These are phyloP conservation scores for Cricetomys ansorgei DNA, from an alignment of 2,113 vertebrate species.

Conservation along the genomic window DNA sequence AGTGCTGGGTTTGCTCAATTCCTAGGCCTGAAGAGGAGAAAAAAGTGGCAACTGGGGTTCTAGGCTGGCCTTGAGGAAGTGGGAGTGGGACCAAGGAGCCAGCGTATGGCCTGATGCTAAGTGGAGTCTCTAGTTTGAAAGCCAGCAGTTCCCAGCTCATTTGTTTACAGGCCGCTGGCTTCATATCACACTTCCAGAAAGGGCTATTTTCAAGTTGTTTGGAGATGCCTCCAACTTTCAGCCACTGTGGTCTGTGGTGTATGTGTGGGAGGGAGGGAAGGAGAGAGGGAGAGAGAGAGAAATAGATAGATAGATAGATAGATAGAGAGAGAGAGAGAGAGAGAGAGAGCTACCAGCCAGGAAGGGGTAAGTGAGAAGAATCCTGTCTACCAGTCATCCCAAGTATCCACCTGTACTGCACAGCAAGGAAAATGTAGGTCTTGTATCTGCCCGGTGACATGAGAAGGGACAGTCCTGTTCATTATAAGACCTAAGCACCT, in stretches of 20 bases:
- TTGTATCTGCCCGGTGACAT: not conserved
- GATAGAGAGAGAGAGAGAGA: too few relatives aligned
- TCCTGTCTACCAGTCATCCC: not conserved
- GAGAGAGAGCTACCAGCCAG: not conserved
- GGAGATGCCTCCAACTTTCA: not conserved
- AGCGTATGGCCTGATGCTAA: not conserved
- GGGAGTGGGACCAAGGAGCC: not conserved
- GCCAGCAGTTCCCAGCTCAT: rapidly evolving
- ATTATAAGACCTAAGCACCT: not conserved
- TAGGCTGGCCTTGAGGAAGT: not conserved
- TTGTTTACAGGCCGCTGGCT: not conserved
- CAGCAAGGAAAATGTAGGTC: rapidly evolving
- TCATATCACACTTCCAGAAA: not conserved
- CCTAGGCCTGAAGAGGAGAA: not conserved
- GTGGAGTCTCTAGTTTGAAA: not conserved
- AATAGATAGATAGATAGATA: too few relatives aligned
- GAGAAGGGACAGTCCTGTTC: not conserved
- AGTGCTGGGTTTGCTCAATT: not conserved
- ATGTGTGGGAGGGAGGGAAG: not conserved
- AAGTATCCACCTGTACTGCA: not conserved
- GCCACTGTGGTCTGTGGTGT: not conserved
- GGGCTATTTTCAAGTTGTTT: not conserved
- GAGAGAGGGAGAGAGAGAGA: too few relatives aligned
- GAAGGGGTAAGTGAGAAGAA: not conserved
- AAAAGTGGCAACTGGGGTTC: not conserved